Base-by-base conservation (phyloP, 2,113 vertebrate species). In the Lagopus leucura region DNA sequence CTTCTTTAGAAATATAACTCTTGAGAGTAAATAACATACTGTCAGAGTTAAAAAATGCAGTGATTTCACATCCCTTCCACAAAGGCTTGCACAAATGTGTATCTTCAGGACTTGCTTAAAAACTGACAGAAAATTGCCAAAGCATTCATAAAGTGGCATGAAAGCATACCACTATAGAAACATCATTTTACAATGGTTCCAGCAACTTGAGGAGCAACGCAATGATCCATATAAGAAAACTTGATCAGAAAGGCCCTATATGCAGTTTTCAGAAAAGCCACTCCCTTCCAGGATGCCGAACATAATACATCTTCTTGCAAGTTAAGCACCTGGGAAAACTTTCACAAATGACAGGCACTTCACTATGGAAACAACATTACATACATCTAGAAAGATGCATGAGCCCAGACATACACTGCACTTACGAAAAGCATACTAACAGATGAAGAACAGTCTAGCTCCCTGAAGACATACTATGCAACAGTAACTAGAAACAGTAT, bases 371-470 rank as follows among this genome's bases (percentile, higher is more conserved):
- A 48, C 6, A 76, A 40, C 28, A 43, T 21, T 21, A 43, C 11
- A 5, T 6, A 24, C 6, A 54, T 48, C 20, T 72, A 71, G n/a
- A 36, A 92, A 90, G 42, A 87, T 32, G 10, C 12, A 34, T 20
- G 24, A 75, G 13, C 43, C 58, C 4, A 81, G 34, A 43, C 1
- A 78, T 21, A 58, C 22, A 82, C 1, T 52, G 43, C 7, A 48
- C 3, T 55, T 47, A 50, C 0, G 1, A 3, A 63, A 78, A 86
- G n/a, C 16, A 65, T 20, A 6, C 10, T 55, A 24, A 28, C 5
- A 42, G 18, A 30, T 13, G 10, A 63, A 71, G 14, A 89, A 76
- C 6, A 83, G 16, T 10, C 36, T 81, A 22, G 61, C 58, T 91
- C 55, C 32, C 50, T 73, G 17, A 78, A 67, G 42, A 63, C 7